Percentiles rank a stretch among this genome's conserved stretches.
These are phyloP conservation scores for Poeciliopsis gracilis DNA, from an alignment of 2,797 vertebrate species.

Conservation along the genomic window DNA sequence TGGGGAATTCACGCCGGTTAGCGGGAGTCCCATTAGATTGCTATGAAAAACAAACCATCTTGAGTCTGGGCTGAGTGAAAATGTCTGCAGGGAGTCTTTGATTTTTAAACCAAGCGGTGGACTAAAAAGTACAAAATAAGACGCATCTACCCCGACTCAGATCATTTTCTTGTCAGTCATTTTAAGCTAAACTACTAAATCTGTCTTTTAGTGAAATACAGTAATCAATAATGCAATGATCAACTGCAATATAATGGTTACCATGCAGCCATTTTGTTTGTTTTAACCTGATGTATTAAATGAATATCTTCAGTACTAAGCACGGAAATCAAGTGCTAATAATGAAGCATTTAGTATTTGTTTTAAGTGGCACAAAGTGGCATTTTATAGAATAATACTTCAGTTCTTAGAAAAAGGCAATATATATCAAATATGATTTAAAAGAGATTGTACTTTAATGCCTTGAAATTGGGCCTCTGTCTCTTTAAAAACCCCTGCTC, in stretches of 20 bases:
- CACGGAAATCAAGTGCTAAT: background rate
- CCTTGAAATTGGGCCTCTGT: no score
- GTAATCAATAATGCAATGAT: background rate
- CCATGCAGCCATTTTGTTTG: background rate
- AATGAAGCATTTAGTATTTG: background rate
- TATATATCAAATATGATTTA: no score
- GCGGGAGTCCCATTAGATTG: slow-evolving; percentile 43
- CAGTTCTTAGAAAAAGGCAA: no score
- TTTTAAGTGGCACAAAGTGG: background rate
- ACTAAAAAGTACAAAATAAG: background rate
- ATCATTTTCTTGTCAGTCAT: background rate
- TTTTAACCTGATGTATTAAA: background rate
- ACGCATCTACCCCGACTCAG: background rate
- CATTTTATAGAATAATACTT: no score
- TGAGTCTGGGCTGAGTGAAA: slow-evolving; percentile 9
- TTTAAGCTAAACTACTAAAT: background rate
- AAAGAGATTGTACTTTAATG: no score
- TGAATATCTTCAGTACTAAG: background rate
- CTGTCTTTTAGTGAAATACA: background rate
- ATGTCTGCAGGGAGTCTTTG: background rate
- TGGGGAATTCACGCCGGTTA: slow-evolving; percentile 29
- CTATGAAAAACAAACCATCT: slow-evolving; percentile 36
- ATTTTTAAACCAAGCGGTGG: background rate
- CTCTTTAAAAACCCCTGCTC: no score
- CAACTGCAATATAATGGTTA: background rate